Percentiles rank a stretch among this genome's conserved stretches.
Conservation (phyloP, 2,113 vertebrate genomes). For the Lontra canadensis region DNA sequence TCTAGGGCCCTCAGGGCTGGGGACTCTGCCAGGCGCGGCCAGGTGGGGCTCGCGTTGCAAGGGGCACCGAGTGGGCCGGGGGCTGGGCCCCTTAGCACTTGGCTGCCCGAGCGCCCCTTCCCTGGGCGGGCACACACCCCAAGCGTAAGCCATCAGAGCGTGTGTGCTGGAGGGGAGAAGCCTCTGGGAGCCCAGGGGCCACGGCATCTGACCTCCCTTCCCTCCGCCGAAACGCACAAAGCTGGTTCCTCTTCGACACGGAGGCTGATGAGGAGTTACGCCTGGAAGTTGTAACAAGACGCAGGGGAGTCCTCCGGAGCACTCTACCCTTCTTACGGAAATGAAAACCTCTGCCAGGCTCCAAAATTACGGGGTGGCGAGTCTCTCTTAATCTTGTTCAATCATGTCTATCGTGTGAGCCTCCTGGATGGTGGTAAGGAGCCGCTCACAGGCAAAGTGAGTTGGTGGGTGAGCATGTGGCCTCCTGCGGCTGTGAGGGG, state of each 20-base stretch:
- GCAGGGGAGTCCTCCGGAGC: conserved; percentile 58
- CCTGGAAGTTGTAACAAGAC: neutral
- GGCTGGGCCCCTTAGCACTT: neutral
- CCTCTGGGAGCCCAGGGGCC: neutral
- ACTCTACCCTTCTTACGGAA: conserved; percentile 68
- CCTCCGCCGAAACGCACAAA: neutral
- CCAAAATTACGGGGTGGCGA: conserved; percentile 79
- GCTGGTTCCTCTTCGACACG: conserved; percentile 41
- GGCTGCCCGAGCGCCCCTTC: neutral
- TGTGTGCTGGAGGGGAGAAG: neutral
- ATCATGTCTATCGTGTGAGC: conserved; percentile 75
- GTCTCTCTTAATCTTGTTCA: conserved; percentile 76
- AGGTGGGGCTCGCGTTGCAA: neutral
- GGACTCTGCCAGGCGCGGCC: neutral
- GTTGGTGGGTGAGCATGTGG: neutral
- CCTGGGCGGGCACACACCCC: neutral
- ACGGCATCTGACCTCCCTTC: neutral
- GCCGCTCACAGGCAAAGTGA: neutral
- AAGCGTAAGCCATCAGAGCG: neutral
- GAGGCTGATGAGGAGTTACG: conserved; percentile 49
- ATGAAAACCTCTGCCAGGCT: conserved; percentile 71
- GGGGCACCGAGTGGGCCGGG: too few relatives aligned
- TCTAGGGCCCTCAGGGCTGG: neutral
- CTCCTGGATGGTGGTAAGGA: neutral
- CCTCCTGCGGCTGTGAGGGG: neutral